Evolutionary conservation across 1,140 invertebrate genomes (phyloP), one percentile per base, ranked within the genome.

Genomic region (Atta cephalotes): DNA sequence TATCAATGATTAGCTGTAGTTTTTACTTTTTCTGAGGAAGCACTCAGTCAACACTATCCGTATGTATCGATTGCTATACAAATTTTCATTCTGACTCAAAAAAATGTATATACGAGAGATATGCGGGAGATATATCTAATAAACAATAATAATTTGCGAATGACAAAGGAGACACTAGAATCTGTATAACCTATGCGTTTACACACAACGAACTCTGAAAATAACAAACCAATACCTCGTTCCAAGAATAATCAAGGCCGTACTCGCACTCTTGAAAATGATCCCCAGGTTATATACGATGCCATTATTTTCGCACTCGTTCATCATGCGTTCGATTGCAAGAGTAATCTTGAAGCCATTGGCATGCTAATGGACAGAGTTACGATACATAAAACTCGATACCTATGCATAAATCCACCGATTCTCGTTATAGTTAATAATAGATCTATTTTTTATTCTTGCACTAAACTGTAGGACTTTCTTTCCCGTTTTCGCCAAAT

Each of bases 221-320:
- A 84, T 84, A 84, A 84, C 80, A 76, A 84, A 72, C 70, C 80
- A 76, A 84, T 84, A 84, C 70, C 70, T 25, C 70, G 70, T 76
- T 74, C 80, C 70, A 62, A 84, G 80, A 84, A 84, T 84, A 84
- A 84, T 84, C 80, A 84, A 84, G 80, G 80, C 39, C 80, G 28
- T 56, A 39, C 68, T 72, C 49, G 70, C 70, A 84, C 70, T 63
- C 80, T 84, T 84, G 80, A 84, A 84, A 84, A 84, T 84, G 56
- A 82, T 74, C 70, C 68, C 70, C 39, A n/a, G 80, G 74, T 84
- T 63, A 77, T 74, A 45, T 76, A 70, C 70, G 25, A 28, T 49
- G 18, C 62, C 56, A 62, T 56, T 84, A 72, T 84, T 74, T 84
- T 70, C 49, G 77, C 51, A 62, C 45, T 65, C 56, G 39, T 65